Conservation (phyloP, 2,888 invertebrate species). For the Catocala fraxini region DNA sequence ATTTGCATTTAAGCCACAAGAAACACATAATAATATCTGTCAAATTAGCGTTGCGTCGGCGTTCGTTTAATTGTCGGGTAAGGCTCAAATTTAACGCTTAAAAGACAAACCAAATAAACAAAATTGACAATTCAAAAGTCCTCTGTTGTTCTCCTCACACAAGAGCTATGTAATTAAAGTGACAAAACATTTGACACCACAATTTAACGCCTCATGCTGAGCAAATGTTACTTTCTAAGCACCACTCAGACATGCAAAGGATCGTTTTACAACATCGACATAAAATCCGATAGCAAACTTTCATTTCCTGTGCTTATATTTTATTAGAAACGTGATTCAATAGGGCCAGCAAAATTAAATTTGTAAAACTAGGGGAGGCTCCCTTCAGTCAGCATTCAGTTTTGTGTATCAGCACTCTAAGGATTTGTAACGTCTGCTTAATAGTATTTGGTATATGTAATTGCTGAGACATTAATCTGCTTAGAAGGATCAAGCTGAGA, state of each 20-base stretch:
- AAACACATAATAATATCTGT: too few relatives aligned
- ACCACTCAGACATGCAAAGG: constrained; percentile 3
- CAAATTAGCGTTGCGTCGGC: too few relatives aligned
- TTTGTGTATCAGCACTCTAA: constrained; percentile 55
- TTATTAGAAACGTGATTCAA: constrained; percentile 32
- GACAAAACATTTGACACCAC: too few relatives aligned
- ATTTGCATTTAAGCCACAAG: too few relatives aligned
- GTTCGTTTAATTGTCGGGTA: too few relatives aligned
- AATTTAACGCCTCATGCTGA: too few relatives aligned
- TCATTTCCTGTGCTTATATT: constrained; percentile 39
- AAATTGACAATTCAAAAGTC: too few relatives aligned
- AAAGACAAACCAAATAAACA: too few relatives aligned
- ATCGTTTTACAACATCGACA: constrained; percentile 4
- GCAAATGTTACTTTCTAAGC: background rate
- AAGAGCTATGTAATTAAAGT: too few relatives aligned
- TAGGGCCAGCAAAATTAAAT: constrained; percentile 40
- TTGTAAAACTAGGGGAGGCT: constrained; percentile 45
- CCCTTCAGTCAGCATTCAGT: constrained; percentile 45
- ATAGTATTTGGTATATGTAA: constrained; percentile 37
- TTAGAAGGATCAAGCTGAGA: constrained; percentile 19
- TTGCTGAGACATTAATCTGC: constrained; percentile 36
- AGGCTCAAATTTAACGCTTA: too few relatives aligned
- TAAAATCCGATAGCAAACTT: constrained; percentile 24
- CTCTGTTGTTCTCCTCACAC: too few relatives aligned
- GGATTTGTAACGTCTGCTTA: constrained; percentile 43